Conservation (phyloP, 2,888 invertebrate genomes). For the Macrostomum cliftonense region DNA sequence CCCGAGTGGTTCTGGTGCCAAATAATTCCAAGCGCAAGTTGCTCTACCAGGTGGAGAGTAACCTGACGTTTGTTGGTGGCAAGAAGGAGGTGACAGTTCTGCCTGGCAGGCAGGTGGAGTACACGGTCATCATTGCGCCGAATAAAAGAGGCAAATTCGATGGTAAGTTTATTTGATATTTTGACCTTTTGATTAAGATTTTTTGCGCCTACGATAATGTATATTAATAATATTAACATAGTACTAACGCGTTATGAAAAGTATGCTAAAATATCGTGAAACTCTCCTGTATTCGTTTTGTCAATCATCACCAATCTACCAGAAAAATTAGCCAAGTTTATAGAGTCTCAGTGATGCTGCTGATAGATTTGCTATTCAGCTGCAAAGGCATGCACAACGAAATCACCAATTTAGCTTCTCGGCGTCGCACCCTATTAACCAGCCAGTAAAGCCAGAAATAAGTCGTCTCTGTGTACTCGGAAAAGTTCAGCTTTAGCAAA, state of each 20-base stretch:
- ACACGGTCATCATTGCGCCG: conserved; percentile 24
- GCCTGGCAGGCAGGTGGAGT: conserved; percentile 25
- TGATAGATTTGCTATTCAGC: conserved; percentile 5
- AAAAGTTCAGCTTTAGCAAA: too few relatives aligned
- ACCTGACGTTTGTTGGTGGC: conserved; percentile 29
- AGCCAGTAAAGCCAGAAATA: too few relatives aligned
- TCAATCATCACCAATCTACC: too few relatives aligned
- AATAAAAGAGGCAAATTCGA: conserved; percentile 25
- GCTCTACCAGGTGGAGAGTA: conserved; percentile 32
- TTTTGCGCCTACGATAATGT: too few relatives aligned
- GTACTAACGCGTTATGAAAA: too few relatives aligned
- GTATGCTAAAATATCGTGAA: too few relatives aligned
- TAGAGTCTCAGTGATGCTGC: background rate
- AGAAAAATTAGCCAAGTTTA: too few relatives aligned
- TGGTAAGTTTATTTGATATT: background rate
- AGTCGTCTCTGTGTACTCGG: too few relatives aligned
- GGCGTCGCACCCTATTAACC: background rate
- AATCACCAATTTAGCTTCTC: background rate
- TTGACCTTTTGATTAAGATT: background rate
- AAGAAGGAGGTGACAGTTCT: conserved; percentile 23
- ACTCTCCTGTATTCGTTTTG: too few relatives aligned
- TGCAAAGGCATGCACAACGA: conserved; percentile 9
- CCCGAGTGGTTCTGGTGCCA: conserved; percentile 19
- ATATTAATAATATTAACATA: too few relatives aligned
- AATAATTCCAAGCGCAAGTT: conserved; percentile 32